phyloP scores from a whole-genome alignment of 2,113 vertebrate genomes.

The Felis chaus region DNA sequence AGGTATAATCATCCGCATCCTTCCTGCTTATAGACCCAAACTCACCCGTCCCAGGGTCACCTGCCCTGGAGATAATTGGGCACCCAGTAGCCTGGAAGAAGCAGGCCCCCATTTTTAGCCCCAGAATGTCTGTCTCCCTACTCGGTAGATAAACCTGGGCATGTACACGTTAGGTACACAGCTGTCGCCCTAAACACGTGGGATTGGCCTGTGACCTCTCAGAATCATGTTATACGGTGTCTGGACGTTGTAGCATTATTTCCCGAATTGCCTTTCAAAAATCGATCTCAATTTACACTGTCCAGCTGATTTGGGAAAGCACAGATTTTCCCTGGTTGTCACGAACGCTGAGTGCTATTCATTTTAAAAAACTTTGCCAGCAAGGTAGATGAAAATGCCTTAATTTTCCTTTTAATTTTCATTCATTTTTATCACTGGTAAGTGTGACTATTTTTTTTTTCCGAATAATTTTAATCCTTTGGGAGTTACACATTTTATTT shows the following conservation, averaged over 20 bases:
- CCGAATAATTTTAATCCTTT: constrained; percentile 5
- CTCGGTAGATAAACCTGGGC: background rate
- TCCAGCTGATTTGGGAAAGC: too few relatives aligned
- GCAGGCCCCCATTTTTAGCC: background rate
- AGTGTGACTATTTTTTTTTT: background rate
- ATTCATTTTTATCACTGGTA: background rate
- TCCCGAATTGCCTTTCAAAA: background rate
- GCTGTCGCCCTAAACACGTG: background rate
- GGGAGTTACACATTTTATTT: background rate
- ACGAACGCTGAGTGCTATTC: background rate
- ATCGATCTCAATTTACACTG: background rate
- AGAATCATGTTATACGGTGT: background rate
- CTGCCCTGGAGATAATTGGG: background rate
- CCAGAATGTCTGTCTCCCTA: background rate
- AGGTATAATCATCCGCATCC: background rate
- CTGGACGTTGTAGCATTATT: background rate
- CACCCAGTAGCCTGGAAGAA: background rate
- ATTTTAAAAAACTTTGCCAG: background rate
- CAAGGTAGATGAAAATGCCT: background rate
- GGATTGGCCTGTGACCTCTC: background rate
- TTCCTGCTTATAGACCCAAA: background rate
- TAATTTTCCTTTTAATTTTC: background rate
- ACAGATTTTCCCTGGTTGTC: background rate
- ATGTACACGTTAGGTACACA: background rate
- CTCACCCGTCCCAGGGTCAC: background rate